phyloP scores from a whole-genome alignment of 2,888 invertebrate genomes.

The Aleiodes alternator region DNA sequence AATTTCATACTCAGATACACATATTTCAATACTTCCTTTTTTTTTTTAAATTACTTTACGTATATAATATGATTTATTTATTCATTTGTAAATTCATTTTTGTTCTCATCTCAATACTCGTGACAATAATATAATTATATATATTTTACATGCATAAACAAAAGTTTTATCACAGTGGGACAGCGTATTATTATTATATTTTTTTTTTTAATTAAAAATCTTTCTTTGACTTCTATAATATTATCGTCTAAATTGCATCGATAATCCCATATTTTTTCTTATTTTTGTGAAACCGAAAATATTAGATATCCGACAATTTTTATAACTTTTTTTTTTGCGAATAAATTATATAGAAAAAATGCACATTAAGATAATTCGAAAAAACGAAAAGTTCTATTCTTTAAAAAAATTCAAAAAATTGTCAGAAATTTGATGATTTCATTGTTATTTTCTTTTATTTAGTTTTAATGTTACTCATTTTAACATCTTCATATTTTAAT shows the following conservation, averaged over 20 bases:
- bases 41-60: conserved; percentile 29
- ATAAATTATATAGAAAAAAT: too few relatives aligned
- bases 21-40: conserved; percentile 48
- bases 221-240: conserved; percentile 60
- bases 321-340: too few relatives aligned
- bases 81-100: conserved; percentile 34
- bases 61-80: conserved; percentile 52
- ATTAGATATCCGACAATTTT: too few relatives aligned
- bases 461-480: conserved; percentile 41
- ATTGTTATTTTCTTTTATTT: not conserved
- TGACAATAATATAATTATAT: conserved; percentile 67
- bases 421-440: too few relatives aligned
- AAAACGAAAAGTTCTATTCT: too few relatives aligned
- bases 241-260: conserved; percentile 64
- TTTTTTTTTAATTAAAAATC: conserved; percentile 42
- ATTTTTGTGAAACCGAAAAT: too few relatives aligned
- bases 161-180: conserved; percentile 75
- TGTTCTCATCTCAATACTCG: conserved; percentile 61
- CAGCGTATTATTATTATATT: conserved; percentile 67
- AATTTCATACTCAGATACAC: conserved; percentile 39
- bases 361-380: too few relatives aligned
- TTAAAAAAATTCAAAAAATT: too few relatives aligned
- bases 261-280: conserved; percentile 42
- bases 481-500: conserved; percentile 31
- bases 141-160: conserved; percentile 74